Base-by-base conservation (phyloP, 2,888 invertebrate species). In the Laspeyria flexula region DNA sequence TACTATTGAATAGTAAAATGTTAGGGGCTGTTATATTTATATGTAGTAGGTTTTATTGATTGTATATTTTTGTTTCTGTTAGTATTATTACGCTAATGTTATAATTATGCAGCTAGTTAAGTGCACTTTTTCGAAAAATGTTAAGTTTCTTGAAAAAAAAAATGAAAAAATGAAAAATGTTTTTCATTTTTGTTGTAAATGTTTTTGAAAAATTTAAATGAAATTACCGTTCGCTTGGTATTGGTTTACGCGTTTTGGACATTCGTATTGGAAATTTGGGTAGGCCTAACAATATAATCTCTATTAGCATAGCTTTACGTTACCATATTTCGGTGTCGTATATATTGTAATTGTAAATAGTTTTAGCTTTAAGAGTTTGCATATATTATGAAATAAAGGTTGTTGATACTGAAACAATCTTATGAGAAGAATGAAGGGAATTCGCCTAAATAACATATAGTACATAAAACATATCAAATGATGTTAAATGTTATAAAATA, bases 11-110 rank as follows among this genome's bases (percentile, higher is more conserved):
- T 92, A 91, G 91, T 91, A 81, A 89, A 87, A 83, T 79, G 71
- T 58, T 85, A 84, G 83, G 83, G 91, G 91, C 91, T 91, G 91
- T 91, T 90, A 88, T 89, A 86, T 90, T 88, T 87, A 86, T 86
- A 84, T 31, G 71, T 87, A 83, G 77, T 65, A 56, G 52, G 77
- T 81, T 75, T 75, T 80, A 79, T 73, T 79, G 69, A 79, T 71
- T 90, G 90, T 91, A 89, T 85, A 90, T 90, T 87, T 90, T 85
- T 86, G 88, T 86, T 89, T 87, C 60, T 52, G 33, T 62, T 57
- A 65, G 55, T 58, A 64, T 76, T 57, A 63, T 75, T 75, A 67
- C 51, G 70, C 62, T 70, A 72, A 67, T 74, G 66, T 76, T 77
- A 67, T 47, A 51, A 57, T 58, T 58, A 53, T 65, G 64, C 73